Evolutionary conservation across 2,797 vertebrate genomes (phyloP), one percentile per base, ranked within the genome.

Genomic region (Dermochelys coriacea): DNA sequence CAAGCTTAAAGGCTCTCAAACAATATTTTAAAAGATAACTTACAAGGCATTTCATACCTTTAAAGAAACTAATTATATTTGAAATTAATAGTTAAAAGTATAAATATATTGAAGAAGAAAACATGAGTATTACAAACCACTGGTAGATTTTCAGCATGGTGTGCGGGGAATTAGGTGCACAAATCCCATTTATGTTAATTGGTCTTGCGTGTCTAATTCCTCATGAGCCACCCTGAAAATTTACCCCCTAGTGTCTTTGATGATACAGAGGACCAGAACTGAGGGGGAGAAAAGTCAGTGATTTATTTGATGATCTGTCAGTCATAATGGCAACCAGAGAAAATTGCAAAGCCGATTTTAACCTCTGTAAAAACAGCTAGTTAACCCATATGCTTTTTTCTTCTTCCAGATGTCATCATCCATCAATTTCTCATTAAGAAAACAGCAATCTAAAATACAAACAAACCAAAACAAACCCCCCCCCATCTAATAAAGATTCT

Each of bases 341-440:
- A 98, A 97, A 98, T 97, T 97, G 94, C 93, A 97, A 97, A 98
- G 97, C 97, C 96, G 95, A 97, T 98, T 98, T 98, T 98, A 98
- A 98, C 98, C 98, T 98, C 98, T 98, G 94, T 97, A 98, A 98
- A 98, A 98, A 96, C 95, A 98, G 97, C 97, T 97, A 98, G 96
- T 98, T 95, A 92, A 94, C 96, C 98, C 98, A 98, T 98, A 98
- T 98, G 98, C 90, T 97, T 98, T 98, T 97, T 86, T 90, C 95
- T 97, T 95, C 91, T 98, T 97, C 98, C 98, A 98, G 98, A 98
- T 98, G 98, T 98, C 97, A 97, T 97, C 97, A 97, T 98, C 98
- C 97, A 98, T 98, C 98, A 98, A 98, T 98, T 98, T 98, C 98
- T 98, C 97, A 98, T 98, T 98, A 98, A 97, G 97, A 97, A 98